Conservation (phyloP, 2,888 invertebrate genomes). For the Philaethria dido region DNA sequence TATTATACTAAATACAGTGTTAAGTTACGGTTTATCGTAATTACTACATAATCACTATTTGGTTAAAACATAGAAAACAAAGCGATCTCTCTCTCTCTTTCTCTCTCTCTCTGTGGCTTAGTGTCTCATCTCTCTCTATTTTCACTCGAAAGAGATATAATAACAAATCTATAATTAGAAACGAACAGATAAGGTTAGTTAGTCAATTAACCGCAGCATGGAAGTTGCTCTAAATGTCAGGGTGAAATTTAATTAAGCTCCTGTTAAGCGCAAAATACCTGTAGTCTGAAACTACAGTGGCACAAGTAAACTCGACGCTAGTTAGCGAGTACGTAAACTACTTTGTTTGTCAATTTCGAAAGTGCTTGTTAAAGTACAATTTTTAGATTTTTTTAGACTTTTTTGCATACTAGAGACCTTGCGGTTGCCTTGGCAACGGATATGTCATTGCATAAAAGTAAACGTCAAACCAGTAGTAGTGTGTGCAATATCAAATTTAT, state of each 20-base stretch:
- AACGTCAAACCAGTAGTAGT: no score
- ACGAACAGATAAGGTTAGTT: background rate
- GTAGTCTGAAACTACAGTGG: conserved; percentile 9
- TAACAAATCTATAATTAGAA: background rate
- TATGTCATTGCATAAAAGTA: no score
- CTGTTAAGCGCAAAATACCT: conserved; percentile 13
- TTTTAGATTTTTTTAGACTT: background rate
- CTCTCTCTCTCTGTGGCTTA: no score
- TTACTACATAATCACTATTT: no score
- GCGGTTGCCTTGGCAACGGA: no score
- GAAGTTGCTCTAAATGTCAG: conserved; percentile 34
- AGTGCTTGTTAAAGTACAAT: background rate
- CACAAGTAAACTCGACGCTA: conserved; percentile 17
- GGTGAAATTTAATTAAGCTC: conserved; percentile 33
- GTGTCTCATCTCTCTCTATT: no score
- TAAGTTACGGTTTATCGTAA: no score
- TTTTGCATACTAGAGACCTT: background rate
- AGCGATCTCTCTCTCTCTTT: no score
- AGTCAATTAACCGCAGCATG: conserved; percentile 29
- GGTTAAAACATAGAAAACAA: no score
- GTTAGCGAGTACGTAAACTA: conserved; percentile 8
- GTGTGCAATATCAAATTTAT: no score
- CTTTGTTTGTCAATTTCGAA: conserved; percentile 6
- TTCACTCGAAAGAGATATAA: background rate
- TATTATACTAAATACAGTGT: no score